These are phyloP conservation scores for Pomatorhinus ruficollis DNA, from an alignment of 2,113 vertebrate genomes.

Conservation along the genomic window DNA sequence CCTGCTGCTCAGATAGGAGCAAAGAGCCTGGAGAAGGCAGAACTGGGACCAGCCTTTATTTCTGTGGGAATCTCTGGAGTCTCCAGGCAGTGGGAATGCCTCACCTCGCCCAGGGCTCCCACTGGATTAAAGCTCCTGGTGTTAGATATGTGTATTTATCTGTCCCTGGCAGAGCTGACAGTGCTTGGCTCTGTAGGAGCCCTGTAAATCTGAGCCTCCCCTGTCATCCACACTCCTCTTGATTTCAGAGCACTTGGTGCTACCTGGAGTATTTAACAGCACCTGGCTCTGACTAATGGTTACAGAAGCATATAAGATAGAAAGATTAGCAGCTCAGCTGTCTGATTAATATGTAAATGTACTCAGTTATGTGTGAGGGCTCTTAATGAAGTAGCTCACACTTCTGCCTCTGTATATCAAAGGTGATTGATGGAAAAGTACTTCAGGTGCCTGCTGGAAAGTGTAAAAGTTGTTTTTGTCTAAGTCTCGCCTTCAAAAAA, in stretches of 20 bases:
- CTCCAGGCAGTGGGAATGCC: background rate
- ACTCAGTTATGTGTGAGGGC: slow-evolving; percentile 66
- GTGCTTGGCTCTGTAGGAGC: background rate
- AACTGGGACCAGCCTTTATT: background rate
- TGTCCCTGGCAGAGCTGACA: background rate
- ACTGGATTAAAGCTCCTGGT: background rate
- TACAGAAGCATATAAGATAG: slow-evolving; percentile 62
- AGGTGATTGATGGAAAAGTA: slow-evolving; percentile 66
- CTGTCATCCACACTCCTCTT: slow-evolving; percentile 15
- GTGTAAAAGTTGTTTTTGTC: slow-evolving; percentile 4
- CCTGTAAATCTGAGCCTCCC: slow-evolving; percentile 20
- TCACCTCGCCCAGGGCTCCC: background rate
- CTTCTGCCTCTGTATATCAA: slow-evolving; percentile 63
- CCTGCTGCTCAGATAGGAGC: background rate
- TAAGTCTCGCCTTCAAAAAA: background rate
- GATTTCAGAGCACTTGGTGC: slow-evolving; percentile 45
- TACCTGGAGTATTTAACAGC: slow-evolving; percentile 57
- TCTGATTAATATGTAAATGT: slow-evolving; percentile 80
- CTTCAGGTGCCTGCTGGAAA: slow-evolving; percentile 48
- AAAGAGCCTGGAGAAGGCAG: background rate
- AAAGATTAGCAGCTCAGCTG: slow-evolving; percentile 72
- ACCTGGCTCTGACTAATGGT: slow-evolving; percentile 61
- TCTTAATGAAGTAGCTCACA: slow-evolving; percentile 74
- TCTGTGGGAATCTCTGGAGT: background rate
- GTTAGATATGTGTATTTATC: background rate